These are phyloP conservation scores for Bagarius yarrelli DNA, from an alignment of 2,113 vertebrate genomes.

Conservation along the genomic window DNA sequence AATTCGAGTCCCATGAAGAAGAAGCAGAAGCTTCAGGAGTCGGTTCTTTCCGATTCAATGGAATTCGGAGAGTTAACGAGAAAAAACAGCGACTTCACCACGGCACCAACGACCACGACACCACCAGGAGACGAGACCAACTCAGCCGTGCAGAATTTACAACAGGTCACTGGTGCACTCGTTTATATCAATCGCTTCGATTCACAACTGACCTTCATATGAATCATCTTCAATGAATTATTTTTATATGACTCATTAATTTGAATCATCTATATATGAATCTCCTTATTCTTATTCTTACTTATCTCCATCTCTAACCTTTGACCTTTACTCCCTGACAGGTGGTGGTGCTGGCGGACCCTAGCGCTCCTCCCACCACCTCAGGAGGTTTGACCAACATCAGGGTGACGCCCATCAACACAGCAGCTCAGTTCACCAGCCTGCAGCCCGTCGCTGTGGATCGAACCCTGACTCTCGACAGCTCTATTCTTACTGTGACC, in stretches of 20 bases:
- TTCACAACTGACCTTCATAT: not conserved
- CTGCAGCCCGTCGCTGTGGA: constrained; percentile 90
- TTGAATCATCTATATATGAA: not conserved
- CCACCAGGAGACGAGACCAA: constrained; percentile 86
- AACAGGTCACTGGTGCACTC: constrained; percentile 76
- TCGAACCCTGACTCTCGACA: constrained; percentile 89
- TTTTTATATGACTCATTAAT: not conserved
- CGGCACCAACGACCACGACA: constrained; percentile 47
- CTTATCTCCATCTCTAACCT: too few relatives aligned
- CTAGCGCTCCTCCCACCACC: constrained; percentile 66
- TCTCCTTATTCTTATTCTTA: not conserved
- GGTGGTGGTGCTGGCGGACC: constrained; percentile 93
- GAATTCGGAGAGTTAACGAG: constrained; percentile 80
- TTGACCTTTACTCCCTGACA: constrained; percentile 53
- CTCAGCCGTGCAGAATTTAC: constrained; percentile 95
- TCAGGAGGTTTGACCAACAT: constrained; percentile 88
- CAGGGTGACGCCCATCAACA: constrained; percentile 87
- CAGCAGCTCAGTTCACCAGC: constrained; percentile 86
- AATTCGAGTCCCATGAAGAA: constrained; percentile 70
- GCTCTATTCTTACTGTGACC: constrained; percentile 93
- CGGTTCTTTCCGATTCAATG: constrained; percentile 74
- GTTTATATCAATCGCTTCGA: not conserved
- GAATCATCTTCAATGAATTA: not conserved
- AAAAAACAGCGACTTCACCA: constrained; percentile 73
- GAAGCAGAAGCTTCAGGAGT: constrained; percentile 76